Conservation (phyloP, 1,140 invertebrate species). For the Scylla paramamosain region DNA sequence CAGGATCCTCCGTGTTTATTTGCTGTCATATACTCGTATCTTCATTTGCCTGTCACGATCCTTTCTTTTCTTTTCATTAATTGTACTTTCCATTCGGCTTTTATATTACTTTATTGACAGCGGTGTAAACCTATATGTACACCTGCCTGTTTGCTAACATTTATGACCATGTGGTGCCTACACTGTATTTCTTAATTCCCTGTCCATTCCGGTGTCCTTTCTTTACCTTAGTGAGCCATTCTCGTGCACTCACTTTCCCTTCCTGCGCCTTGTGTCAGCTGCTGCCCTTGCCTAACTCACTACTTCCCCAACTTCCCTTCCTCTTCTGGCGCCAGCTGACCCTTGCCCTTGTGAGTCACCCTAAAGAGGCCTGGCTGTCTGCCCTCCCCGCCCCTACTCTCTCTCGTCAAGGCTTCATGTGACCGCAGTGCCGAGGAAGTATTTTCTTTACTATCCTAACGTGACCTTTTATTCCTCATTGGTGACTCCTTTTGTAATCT, state of each 20-base stretch:
- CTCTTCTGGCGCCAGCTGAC: neutral
- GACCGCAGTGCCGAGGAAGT: neutral
- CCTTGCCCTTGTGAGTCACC: neutral
- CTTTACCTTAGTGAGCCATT: neutral
- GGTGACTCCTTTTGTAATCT: neutral
- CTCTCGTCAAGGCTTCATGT: neutral
- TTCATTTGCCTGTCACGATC: neutral
- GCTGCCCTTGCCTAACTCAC: conserved; percentile 3
- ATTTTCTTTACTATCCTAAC: neutral
- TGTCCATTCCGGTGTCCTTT: neutral
- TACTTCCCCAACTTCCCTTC: conserved; percentile 10
- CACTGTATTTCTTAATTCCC: too few relatives aligned
- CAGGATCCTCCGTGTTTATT: neutral
- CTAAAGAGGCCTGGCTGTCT: neutral
- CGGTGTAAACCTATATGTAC: neutral
- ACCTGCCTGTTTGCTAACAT: neutral
- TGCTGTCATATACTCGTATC: neutral
- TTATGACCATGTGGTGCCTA: neutral
- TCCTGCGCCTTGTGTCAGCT: neutral
- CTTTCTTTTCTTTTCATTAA: neutral
- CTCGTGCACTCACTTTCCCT: too few relatives aligned
- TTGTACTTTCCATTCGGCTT: too few relatives aligned
- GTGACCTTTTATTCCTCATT: neutral
- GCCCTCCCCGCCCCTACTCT: neutral
- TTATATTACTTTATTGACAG: too few relatives aligned